phyloP scores from a whole-genome alignment of 2,888 invertebrate genomes.

The Chymomyza caudatula region DNA sequence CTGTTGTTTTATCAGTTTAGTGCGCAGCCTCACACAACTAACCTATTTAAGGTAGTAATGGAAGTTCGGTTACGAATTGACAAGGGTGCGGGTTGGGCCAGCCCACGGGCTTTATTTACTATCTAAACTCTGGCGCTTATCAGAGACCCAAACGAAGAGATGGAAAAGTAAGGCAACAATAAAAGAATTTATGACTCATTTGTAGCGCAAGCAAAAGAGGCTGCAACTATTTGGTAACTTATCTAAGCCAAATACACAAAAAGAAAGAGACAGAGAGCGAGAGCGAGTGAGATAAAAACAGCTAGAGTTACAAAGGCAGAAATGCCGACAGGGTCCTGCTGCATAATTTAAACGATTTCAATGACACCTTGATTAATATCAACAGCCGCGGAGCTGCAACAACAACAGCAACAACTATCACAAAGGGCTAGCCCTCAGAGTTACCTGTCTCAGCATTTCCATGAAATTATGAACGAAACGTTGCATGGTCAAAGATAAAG shows the following conservation, averaged over 20 bases:
- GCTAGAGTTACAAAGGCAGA: conserved; percentile 21
- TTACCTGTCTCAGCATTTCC: conserved; percentile 41
- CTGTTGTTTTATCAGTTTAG: conserved; percentile 18
- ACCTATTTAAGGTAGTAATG: conserved; percentile 16
- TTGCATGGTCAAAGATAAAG: conserved; percentile 64
- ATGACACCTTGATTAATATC: conserved; percentile 77
- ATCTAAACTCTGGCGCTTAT: conserved; percentile 70
- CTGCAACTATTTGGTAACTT: conserved; percentile 54
- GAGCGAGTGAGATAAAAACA: conserved; percentile 12
- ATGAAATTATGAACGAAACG: conserved; percentile 73
- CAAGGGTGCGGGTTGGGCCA: not conserved
- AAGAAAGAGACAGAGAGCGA: not conserved
- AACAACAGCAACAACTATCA: conserved; percentile 8
- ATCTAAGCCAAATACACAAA: conserved; percentile 33
- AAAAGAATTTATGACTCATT: conserved; percentile 64
- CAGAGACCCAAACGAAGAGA: conserved; percentile 21
- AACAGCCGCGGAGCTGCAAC: conserved; percentile 42
- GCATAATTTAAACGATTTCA: conserved; percentile 76
- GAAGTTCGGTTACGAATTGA: not conserved
- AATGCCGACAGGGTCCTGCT: conserved; percentile 43
- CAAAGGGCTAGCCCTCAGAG: not conserved
- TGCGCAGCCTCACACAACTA: conserved; percentile 30
- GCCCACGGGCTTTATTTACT: too few relatives aligned
- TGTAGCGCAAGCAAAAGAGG: conserved; percentile 42
- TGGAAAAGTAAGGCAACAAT: conserved; percentile 1